phyloP scores from a whole-genome alignment of 2,888 invertebrate species.

The Miltochrista miniata region DNA sequence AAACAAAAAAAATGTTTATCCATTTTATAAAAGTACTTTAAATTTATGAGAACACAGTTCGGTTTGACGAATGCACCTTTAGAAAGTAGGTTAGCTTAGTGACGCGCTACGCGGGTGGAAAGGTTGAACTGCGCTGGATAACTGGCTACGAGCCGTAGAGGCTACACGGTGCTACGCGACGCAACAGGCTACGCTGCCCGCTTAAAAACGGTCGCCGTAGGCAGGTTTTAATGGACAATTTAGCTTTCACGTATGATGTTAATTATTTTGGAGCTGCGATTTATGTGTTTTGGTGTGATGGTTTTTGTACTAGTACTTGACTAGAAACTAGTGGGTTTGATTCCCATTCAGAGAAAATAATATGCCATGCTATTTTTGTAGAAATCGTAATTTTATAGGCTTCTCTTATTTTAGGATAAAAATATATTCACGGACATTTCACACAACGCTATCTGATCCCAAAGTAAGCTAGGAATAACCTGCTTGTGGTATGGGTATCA shows the following conservation, averaged over 20 bases:
- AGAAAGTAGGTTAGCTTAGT: constrained; percentile 54
- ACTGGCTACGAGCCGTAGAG: constrained; percentile 69
- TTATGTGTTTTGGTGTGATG: neutral
- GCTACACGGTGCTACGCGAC: constrained; percentile 57
- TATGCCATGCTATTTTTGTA: too few relatives aligned
- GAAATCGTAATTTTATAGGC: too few relatives aligned
- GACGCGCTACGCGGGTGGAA: constrained; percentile 64
- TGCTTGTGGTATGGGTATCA: too few relatives aligned
- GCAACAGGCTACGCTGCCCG: constrained; percentile 64
- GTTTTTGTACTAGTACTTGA: neutral
- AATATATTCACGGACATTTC: too few relatives aligned
- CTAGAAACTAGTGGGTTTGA: too few relatives aligned
- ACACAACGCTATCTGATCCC: too few relatives aligned
- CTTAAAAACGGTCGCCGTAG: constrained; percentile 5
- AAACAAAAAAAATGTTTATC: constrained; percentile 30
- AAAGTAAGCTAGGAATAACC: too few relatives aligned
- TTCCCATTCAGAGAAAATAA: neutral
- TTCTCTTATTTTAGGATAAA: too few relatives aligned
- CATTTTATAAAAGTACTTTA: constrained; percentile 43
- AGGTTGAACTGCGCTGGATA: constrained; percentile 63
- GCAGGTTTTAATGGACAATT: constrained; percentile 19
- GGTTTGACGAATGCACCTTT: constrained; percentile 38
- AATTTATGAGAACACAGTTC: constrained; percentile 25
- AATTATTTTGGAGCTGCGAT: neutral
- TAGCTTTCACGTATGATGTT: constrained; percentile 6